Conservation (phyloP, 1,140 invertebrate genomes). For the Nasonia longicornis region DNA sequence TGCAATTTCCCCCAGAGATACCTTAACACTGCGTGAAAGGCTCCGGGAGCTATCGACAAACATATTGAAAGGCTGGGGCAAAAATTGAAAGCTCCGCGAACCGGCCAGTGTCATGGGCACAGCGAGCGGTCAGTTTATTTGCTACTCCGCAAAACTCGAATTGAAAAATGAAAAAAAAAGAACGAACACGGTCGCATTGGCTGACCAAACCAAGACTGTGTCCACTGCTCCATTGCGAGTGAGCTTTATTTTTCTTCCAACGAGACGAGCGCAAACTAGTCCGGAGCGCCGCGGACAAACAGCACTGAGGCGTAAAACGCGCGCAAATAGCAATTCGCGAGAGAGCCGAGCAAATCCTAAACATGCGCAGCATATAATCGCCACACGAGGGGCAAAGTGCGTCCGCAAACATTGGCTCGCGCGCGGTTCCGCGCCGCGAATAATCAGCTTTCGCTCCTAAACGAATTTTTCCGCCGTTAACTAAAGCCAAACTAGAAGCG, state of each 20-base stretch:
- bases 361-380: neutral
- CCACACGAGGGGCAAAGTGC: conserved; percentile 9
- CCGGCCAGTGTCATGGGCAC: no score
- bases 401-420: conserved; percentile 34
- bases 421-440: conserved; percentile 22
- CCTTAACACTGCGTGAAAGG: neutral
- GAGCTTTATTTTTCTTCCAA: no score
- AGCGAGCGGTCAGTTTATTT: no score
- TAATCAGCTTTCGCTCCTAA: conserved; percentile 30
- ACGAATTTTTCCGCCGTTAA: neutral
- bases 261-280: no score
- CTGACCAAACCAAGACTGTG: no score
- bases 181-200: no score
- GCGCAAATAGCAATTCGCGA: neutral
- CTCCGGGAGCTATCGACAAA: neutral
- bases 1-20: conserved; percentile 2
- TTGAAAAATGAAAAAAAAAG: no score
- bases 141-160: no score
- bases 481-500: neutral
- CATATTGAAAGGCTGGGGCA: neutral
- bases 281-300: neutral
- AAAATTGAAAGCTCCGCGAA: neutral
- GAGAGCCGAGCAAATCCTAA: neutral
- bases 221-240: no score
- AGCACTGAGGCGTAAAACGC: neutral